A percentile compares a stretch with the other conserved stretches of the same genome.
phyloP scores from a whole-genome alignment of 92 coral and sea anemone species.

The Zoanthus sansibaricus region DNA sequence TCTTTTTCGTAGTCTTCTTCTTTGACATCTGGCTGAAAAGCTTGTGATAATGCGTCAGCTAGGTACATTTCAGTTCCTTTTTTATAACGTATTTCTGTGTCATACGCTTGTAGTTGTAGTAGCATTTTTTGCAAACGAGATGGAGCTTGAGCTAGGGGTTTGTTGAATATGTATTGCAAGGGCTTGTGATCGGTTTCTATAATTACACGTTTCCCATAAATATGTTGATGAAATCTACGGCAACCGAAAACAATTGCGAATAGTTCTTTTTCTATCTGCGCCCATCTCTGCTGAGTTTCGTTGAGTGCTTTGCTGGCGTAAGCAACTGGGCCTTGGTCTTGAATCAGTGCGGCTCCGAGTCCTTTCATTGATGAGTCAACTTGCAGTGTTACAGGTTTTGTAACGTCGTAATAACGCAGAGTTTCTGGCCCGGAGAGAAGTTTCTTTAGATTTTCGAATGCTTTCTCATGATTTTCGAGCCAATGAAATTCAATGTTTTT shows the following conservation, averaged over 20 bases:
- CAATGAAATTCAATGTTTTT: slow-evolving; percentile 63
- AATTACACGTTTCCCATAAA: slow-evolving; percentile 51
- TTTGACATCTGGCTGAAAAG: slow-evolving; percentile 56
- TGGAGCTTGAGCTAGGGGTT: slow-evolving; percentile 53
- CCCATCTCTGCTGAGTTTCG: slow-evolving; percentile 53
- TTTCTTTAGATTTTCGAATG: slow-evolving; percentile 57
- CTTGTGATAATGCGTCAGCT: slow-evolving; percentile 70
- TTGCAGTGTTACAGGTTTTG: slow-evolving; percentile 50
- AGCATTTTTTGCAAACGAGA: slow-evolving; percentile 50
- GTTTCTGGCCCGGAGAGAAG: slow-evolving; percentile 52
- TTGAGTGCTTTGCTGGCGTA: slow-evolving; percentile 54
- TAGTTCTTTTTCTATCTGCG: slow-evolving; percentile 61
- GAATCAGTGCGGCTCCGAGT: slow-evolving; percentile 52
- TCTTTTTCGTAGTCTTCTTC: too few relatives aligned
- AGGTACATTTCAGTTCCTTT: slow-evolving; percentile 66
- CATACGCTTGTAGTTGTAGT: slow-evolving; percentile 57
- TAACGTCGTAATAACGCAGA: slow-evolving; percentile 60
- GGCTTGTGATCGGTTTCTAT: slow-evolving; percentile 64
- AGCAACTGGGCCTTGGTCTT: slow-evolving; percentile 55
- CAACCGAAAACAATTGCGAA: slow-evolving; percentile 59
- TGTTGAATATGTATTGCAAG: slow-evolving; percentile 37
- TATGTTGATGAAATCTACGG: slow-evolving; percentile 54
- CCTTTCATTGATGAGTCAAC: slow-evolving; percentile 56
- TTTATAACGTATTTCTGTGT: slow-evolving; percentile 40
- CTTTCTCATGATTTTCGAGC: slow-evolving; percentile 66